phyloP scores from a whole-genome alignment of 2,888 invertebrate genomes.

The Parasteatoda lunata region DNA sequence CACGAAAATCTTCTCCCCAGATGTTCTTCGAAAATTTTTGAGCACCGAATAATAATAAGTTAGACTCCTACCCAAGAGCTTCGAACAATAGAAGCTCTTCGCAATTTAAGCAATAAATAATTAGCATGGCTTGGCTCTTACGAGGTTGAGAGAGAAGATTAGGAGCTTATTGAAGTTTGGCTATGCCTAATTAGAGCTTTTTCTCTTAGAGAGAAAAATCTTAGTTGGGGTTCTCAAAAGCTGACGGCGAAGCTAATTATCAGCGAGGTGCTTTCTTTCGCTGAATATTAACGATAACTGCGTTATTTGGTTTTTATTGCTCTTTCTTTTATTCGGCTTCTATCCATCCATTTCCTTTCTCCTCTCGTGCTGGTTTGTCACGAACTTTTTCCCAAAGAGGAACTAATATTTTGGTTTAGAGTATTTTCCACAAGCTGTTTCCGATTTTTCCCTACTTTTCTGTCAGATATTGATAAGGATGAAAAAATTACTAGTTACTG shows the following conservation, averaged over 20 bases:
- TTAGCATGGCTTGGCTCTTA: conserved; percentile 53
- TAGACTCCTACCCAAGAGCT: conserved; percentile 7
- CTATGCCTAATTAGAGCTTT: conserved; percentile 65
- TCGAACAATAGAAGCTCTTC: conserved; percentile 43
- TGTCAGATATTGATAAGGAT: too few species aligned
- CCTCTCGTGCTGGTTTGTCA: not conserved
- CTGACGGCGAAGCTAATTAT: conserved; percentile 51
- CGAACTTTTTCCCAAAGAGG: not conserved
- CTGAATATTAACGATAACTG: conserved; percentile 61
- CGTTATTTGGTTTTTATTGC: conserved; percentile 5
- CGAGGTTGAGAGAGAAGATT: conserved; percentile 46
- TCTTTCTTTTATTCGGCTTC: not conserved
- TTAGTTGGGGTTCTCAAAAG: conserved; percentile 44
- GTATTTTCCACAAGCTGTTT: not conserved
- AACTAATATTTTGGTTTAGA: too few species aligned
- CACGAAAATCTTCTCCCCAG: conserved; percentile 7
- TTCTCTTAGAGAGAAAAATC: conserved; percentile 57
- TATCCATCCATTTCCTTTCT: not conserved
- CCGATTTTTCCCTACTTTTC: too few species aligned
- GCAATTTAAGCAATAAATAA: conserved; percentile 66
- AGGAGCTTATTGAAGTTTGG: conserved; percentile 64
- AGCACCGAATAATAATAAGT: conserved; percentile 43
- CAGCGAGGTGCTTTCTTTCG: conserved; percentile 46
- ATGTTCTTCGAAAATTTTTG: conserved; percentile 23
- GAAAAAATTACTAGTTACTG: too few species aligned